phyloP scores from a whole-genome alignment of 2,888 invertebrate genomes.

The Stenolophus ochropezus region DNA sequence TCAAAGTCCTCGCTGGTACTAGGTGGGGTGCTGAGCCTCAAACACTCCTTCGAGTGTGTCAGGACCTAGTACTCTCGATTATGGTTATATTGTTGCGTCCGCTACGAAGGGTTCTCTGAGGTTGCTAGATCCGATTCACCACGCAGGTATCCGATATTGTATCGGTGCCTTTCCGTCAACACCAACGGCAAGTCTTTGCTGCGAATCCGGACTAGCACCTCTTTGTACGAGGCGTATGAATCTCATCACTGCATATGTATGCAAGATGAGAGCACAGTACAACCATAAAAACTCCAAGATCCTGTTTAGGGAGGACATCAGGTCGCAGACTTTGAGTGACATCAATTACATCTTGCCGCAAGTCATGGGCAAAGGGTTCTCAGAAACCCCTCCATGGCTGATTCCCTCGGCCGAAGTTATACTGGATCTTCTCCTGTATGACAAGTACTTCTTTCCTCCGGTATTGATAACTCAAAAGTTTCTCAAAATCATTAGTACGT shows the following conservation, averaged over 20 bases:
- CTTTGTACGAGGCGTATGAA: not conserved
- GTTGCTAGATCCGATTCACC: not conserved
- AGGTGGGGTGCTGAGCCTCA: not conserved
- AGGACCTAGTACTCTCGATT: not conserved
- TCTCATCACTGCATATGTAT: not conserved
- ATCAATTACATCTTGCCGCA: not conserved
- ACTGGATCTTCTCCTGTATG: not conserved
- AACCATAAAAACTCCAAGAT: not conserved
- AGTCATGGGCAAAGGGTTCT: not conserved
- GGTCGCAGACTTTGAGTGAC: not conserved
- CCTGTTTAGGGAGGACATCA: not conserved
- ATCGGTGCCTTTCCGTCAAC: not conserved
- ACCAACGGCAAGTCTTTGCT: not conserved
- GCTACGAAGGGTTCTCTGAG: not conserved
- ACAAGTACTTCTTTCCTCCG: not conserved
- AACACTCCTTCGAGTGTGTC: not conserved
- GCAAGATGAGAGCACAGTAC: not conserved
- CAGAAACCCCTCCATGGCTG: not conserved
- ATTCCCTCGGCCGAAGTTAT: not conserved
- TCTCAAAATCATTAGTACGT: no score
- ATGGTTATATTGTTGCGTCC: not conserved
- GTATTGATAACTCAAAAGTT: not conserved
- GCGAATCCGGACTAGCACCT: not conserved
- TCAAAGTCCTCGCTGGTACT: conserved; percentile 8
- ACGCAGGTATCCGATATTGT: not conserved